These are phyloP conservation scores for Andricus curvator DNA, from an alignment of 2,888 invertebrate genomes.

Conservation along the genomic window DNA sequence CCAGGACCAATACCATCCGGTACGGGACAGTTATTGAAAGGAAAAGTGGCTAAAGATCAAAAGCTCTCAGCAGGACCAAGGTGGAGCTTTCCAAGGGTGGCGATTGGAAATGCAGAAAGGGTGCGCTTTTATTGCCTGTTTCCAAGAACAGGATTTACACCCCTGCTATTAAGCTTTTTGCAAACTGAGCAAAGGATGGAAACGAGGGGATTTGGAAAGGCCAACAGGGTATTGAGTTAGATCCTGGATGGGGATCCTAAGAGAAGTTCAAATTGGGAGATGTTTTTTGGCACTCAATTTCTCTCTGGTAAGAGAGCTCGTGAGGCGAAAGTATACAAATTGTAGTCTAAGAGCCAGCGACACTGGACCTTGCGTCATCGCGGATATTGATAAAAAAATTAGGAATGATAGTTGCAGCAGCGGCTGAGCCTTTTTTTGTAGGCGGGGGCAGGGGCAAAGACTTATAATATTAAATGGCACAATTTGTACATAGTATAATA, in stretches of 20 bases:
- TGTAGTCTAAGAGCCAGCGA: too few species aligned
- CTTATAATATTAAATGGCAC: too few species aligned
- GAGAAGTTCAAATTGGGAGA: background rate
- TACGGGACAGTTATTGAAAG: constrained; percentile 21
- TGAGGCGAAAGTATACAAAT: too few species aligned
- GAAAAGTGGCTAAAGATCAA: constrained; percentile 33
- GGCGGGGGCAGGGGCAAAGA: too few species aligned
- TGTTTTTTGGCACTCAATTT: background rate
- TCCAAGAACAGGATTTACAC: constrained; percentile 15
- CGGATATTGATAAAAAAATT: too few species aligned
- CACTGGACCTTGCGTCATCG: too few species aligned
- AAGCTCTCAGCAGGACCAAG: constrained; percentile 20
- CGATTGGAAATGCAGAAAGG: constrained; percentile 40
- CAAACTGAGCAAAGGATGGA: constrained; percentile 23
- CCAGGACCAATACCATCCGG: constrained; percentile 8
- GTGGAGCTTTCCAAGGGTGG: constrained; percentile 2
- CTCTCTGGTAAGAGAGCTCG: background rate
- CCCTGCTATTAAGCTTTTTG: constrained; percentile 31
- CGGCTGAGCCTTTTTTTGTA: rapidly evolving
- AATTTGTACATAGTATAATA: too few species aligned
- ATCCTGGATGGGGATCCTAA: background rate
- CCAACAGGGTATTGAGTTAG: background rate
- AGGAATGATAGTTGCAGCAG: too few species aligned
- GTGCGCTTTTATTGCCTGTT: constrained; percentile 37
- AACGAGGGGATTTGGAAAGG: background rate